Conservation (phyloP, 1,140 invertebrate species). For the Liolophura sinensis region DNA sequence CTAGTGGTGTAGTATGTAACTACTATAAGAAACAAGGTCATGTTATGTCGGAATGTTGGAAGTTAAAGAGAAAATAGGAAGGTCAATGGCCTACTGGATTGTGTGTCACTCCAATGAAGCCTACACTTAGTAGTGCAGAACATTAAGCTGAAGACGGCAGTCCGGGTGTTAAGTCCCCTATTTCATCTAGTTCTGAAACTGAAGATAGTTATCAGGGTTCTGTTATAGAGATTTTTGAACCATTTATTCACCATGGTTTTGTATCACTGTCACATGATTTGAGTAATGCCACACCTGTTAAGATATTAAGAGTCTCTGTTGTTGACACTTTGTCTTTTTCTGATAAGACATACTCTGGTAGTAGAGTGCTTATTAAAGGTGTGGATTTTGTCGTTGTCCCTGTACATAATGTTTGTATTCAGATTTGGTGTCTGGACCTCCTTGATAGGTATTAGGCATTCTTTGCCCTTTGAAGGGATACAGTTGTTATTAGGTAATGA, state of each 20-base stretch:
- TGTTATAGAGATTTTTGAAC: slow-evolving; percentile 16
- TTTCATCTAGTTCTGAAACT: not conserved
- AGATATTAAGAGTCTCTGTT: slow-evolving; percentile 14
- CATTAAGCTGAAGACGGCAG: not conserved
- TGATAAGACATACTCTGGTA: slow-evolving; percentile 12
- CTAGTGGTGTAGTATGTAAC: slow-evolving; percentile 1
- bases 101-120: not conserved
- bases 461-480: slow-evolving; percentile 5
- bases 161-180: not conserved
- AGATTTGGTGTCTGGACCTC: slow-evolving; percentile 2
- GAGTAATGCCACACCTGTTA: slow-evolving; percentile 3
- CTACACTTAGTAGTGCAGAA: not conserved
- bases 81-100: not conserved
- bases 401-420: slow-evolving; percentile 1
- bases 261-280: slow-evolving; percentile 10
- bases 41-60: slow-evolving; percentile 8
- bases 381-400: slow-evolving; percentile 6
- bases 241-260: slow-evolving; percentile 18
- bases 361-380: slow-evolving; percentile 16
- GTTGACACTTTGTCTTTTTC: slow-evolving; percentile 8
- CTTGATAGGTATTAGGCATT: not conserved
- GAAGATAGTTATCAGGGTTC: too few species aligned
- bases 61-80: slow-evolving; percentile 7
- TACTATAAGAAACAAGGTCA: slow-evolving; percentile 13
- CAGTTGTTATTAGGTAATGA: slow-evolving; percentile 13